Percentiles rank a stretch among this genome's conserved stretches.
Conservation (phyloP, 2,888 invertebrate genomes). For the Polyommatus icarus region DNA sequence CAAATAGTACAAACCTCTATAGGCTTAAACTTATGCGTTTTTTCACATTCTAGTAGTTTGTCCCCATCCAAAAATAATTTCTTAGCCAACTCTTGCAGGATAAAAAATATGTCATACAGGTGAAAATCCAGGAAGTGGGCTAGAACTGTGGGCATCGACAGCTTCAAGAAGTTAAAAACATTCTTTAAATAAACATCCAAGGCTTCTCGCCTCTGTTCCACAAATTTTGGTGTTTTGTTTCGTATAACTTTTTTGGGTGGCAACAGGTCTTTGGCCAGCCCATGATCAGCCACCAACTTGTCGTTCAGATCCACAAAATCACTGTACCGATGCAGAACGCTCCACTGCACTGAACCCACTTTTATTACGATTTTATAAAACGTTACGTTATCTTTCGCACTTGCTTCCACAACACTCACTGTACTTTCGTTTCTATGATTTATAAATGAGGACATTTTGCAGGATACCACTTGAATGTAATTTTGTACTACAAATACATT, state of each 20-base stretch:
- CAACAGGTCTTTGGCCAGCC: slow-evolving; percentile 86
- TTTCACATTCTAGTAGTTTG: slow-evolving; percentile 81
- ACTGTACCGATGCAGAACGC: slow-evolving; percentile 91
- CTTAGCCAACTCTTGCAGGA: slow-evolving; percentile 90
- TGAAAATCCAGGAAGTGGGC: slow-evolving; percentile 94
- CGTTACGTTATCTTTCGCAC: slow-evolving; percentile 84
- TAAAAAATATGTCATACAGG: slow-evolving; percentile 92
- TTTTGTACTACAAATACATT: not conserved
- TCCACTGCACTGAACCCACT: slow-evolving; percentile 89
- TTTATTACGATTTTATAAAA: slow-evolving; percentile 86
- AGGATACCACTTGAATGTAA: not conserved
- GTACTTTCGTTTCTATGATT: slow-evolving; percentile 83
- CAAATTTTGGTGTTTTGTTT: slow-evolving; percentile 92
- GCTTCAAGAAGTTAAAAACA: slow-evolving; percentile 86
- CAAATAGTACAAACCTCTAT: slow-evolving; percentile 82
- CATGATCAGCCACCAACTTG: slow-evolving; percentile 76
- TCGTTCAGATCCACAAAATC: slow-evolving; percentile 95
- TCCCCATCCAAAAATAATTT: slow-evolving; percentile 89
- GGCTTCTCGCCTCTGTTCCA: slow-evolving; percentile 60
- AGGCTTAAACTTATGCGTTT: slow-evolving; percentile 86
- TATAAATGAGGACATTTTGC: slow-evolving; percentile 87
- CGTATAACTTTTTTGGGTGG: slow-evolving; percentile 97
- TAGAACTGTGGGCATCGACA: slow-evolving; percentile 89
- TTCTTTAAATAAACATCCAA: slow-evolving; percentile 84
- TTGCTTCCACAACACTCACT: slow-evolving; percentile 83